Conservation (phyloP, 92 coral and sea anemone species). For the Montipora capitata region DNA sequence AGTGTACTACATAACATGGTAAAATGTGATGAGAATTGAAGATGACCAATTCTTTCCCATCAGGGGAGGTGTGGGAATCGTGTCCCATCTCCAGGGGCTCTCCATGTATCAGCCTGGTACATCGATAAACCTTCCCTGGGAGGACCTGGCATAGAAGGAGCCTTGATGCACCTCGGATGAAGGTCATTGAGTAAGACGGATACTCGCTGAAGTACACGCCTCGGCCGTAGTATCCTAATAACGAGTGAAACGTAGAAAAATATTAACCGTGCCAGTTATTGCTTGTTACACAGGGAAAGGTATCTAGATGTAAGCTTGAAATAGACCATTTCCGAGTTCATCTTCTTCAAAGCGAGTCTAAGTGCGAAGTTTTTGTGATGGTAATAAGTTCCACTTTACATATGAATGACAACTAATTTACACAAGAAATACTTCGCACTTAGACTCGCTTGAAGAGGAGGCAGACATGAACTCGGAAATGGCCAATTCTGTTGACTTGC, state of each 20-base stretch:
- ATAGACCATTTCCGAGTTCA: no score
- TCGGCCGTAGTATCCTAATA: constrained; percentile 79
- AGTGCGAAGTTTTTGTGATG: no score
- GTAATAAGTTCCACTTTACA: no score
- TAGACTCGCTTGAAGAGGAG: no score
- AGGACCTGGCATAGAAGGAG: constrained; percentile 89
- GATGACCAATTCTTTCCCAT: constrained; percentile 89
- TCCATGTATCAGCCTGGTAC: constrained; percentile 85
- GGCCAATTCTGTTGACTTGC: no score
- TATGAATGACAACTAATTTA: no score
- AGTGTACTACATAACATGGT: constrained; percentile 87
- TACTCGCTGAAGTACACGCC: constrained; percentile 93
- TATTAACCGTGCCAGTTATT: no score
- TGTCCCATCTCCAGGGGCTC: constrained; percentile 80
- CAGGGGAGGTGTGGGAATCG: constrained; percentile 94
- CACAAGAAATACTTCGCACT: no score
- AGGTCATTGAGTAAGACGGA: constrained; percentile 90
- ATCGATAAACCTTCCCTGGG: constrained; percentile 86
- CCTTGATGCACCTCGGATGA: constrained; percentile 88
- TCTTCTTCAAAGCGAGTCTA: no score
- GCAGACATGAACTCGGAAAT: no score
- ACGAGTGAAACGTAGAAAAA: neutral
- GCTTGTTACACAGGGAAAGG: neutral
- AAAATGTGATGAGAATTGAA: constrained; percentile 84
- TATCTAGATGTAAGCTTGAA: no score